Evolutionary conservation across 2,888 invertebrate genomes (phyloP), one percentile per base, ranked within the genome.

Genomic region (Pristionchus arcanus): DNA sequence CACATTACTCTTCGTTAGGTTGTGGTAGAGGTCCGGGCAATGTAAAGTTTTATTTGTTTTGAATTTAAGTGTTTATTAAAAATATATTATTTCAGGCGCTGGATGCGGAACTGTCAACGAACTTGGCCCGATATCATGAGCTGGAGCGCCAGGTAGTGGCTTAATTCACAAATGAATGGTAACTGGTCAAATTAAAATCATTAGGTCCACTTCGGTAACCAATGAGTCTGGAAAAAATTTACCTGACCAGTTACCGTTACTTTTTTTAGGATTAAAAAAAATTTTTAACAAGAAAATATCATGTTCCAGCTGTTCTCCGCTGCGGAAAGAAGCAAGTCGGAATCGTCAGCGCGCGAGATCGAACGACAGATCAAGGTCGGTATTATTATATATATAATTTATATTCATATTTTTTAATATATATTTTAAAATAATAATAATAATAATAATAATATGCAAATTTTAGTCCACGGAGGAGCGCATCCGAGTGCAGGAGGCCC

Each of bases 281-380:
- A n/a, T n/a, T n/a, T n/a, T 49, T 42, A 42, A 49, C 42, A 9
- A 9, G 63, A 25, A 13, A 63, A 21, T 4, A 21, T 63, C 25
- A 19, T 25, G 63, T 25, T 63, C 63, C 21, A 63, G 25, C 63
- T 25, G 63, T 25, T 63, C 63, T 21, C 63, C 25, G 63, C 63
- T 21, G 25, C 63, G 63, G 63, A 21, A 63, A 63, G 42, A 49
- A 63, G 63, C 63, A n/a, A 63, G 63, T 49, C 19, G 2, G 16
- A 77, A n/a, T 37, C 25, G 25, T 25, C 25, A 3, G 21, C 42
- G 25, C 77, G 42, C 37, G 37, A 42, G 25, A 15, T 77, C 42
- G 77, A 77, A 21, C 9, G 42, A n/a, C 77, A 77, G n/a, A 77
- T 77, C 25, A 77, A 77, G 77, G 77, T 77, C 3, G 42, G 42